phyloP scores from a whole-genome alignment of 2,113 vertebrate genomes.

The Cyanistes caeruleus region DNA sequence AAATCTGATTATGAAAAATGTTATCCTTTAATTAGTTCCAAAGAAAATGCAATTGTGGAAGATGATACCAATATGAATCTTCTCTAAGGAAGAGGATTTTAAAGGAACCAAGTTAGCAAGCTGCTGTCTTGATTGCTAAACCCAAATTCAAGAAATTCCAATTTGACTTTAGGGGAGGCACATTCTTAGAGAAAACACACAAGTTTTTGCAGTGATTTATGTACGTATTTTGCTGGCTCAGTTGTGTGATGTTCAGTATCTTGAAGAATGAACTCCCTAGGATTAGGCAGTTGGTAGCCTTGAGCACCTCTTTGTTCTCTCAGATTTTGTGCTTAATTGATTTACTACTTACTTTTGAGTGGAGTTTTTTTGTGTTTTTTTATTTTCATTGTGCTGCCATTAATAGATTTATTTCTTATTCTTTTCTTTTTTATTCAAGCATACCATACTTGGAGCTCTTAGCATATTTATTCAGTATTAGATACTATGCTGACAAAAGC shows the following conservation, averaged over 20 bases:
- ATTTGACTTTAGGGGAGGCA: neutral
- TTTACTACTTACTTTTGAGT: conserved; percentile 34
- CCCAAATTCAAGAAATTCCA: neutral
- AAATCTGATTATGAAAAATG: neutral
- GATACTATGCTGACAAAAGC: neutral
- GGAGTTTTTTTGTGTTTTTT: neutral
- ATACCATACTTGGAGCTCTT: neutral
- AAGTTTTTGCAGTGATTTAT: conserved; percentile 13
- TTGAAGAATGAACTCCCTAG: conserved; percentile 5
- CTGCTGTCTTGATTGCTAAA: neutral
- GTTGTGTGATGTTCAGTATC: neutral
- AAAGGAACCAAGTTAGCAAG: neutral
- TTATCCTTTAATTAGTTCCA: neutral
- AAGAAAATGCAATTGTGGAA: neutral
- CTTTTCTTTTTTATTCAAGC: neutral
- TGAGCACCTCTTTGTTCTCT: conserved; percentile 25
- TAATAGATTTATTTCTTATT: conserved; percentile 21
- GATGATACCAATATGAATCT: neutral
- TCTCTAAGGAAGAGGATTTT: neutral
- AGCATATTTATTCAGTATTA: neutral
- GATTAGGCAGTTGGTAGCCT: conserved; percentile 32
- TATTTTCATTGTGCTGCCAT: neutral
- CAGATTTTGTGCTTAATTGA: conserved; percentile 26
- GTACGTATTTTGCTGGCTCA: neutral
- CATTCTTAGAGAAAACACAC: neutral